These are phyloP conservation scores for Thymelicus lineola DNA, from an alignment of 2,888 invertebrate genomes.

Conservation along the genomic window DNA sequence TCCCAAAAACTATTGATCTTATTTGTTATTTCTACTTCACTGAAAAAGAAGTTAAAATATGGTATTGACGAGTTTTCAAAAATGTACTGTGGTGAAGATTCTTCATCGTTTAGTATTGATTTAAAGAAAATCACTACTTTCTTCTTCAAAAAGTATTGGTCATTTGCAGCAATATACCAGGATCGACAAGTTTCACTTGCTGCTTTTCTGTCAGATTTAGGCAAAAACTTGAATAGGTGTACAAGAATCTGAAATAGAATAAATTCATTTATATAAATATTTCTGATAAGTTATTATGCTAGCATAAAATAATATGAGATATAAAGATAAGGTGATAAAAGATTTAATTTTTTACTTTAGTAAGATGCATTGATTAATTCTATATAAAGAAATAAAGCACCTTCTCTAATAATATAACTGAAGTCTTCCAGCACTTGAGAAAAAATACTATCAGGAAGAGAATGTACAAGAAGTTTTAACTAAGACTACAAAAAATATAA, in stretches of 20 bases:
- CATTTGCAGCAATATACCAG: slow-evolving; percentile 89
- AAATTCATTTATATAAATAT: background rate
- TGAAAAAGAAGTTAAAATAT: slow-evolving; percentile 80
- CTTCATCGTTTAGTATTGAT: slow-evolving; percentile 70
- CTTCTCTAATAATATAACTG: too few relatives aligned
- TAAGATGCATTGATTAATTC: too few relatives aligned
- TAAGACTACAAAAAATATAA: background rate
- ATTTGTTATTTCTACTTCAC: slow-evolving; percentile 82
- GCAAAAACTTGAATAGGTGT: slow-evolving; percentile 86
- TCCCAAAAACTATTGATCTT: slow-evolving; percentile 84
- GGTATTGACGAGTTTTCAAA: slow-evolving; percentile 72
- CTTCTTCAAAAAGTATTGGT: slow-evolving; percentile 83
- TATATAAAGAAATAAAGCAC: too few relatives aligned
- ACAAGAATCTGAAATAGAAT: slow-evolving; percentile 84
- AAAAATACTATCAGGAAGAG: background rate
- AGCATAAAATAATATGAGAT: too few relatives aligned
- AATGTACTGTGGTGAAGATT: slow-evolving; percentile 64
- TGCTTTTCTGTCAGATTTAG: slow-evolving; percentile 87
- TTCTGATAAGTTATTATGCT: too few relatives aligned
- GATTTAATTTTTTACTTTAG: too few relatives aligned
- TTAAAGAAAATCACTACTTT: slow-evolving; percentile 80
- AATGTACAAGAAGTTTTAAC: background rate
- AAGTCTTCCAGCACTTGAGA: background rate
- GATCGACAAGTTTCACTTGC: slow-evolving; percentile 87
- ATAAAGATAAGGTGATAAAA: too few relatives aligned